Base-by-base conservation (phyloP, 2,113 vertebrate species). In the Colistium nudipinnis region DNA sequence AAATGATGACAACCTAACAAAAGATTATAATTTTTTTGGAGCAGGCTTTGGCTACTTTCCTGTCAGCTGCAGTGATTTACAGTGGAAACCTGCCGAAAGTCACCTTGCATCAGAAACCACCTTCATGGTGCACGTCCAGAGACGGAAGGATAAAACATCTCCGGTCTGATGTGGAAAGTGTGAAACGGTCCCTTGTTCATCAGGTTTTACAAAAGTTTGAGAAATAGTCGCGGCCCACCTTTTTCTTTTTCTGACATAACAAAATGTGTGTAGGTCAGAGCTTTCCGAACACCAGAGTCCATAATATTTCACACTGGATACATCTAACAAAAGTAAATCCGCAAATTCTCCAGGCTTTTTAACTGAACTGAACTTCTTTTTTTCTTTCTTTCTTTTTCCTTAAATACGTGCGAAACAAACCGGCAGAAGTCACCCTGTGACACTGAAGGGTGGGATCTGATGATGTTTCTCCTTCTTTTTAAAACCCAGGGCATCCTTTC, bases 331-430 rank as follows among this genome's bases (percentile, higher is more conserved):
- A 19, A 75, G 16, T 57, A 38, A 33, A 31, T 4, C 47, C 8
- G 27, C 31, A 78, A 72, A 68, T 62, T 82, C 51, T 54, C 47
- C 65, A 24, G 57, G 49, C 28, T 78, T n/a, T n/a, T n/a, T 66
- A 67, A 76, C 25, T 71, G 41, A n/a, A n/a, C n/a, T n/a, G 30
- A 85, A 89, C 81, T 86, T 41, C 86, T 87, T 90, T n/a, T n/a
- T n/a, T n/a, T n/a, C n/a, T n/a, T n/a, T n/a, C n/a, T n/a, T n/a
- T n/a, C n/a, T n/a, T n/a, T n/a, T n/a, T n/a, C n/a, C n/a, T n/a
- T 88, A 88, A 87, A 81, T 87, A 90, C 78, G 64, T 56, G 33
- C 54, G 66, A 82, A 87, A 72, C 56, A 81, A 84, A 87, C 86
- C 74, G 73, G 62, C 77, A 27, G 48, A 79, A 85, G 76, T 82